phyloP scores from a whole-genome alignment of 2,888 invertebrate species.

The Serripes groenlandicus region DNA sequence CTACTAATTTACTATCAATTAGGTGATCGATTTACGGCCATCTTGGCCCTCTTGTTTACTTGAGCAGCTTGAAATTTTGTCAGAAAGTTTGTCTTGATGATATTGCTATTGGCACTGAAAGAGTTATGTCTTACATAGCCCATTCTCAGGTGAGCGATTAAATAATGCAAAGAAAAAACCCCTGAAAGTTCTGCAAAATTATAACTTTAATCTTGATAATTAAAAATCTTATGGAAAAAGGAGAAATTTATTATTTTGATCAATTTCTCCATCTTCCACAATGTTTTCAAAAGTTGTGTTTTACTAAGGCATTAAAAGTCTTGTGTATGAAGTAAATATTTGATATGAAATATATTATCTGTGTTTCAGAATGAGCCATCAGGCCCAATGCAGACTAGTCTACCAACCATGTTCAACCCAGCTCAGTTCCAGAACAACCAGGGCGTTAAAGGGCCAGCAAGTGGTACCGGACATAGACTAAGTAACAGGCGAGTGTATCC shows the following conservation, averaged over 20 bases:
- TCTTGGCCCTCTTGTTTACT: no score
- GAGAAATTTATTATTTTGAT: not conserved
- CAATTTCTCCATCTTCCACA: not conserved
- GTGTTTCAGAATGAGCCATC: conserved; percentile 25
- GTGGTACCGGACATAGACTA: conserved; percentile 87
- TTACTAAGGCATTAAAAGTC: not conserved
- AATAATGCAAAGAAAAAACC: no score
- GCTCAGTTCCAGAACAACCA: conserved; percentile 86
- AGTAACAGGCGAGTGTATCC: conserved; percentile 76
- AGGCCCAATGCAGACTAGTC: conserved; percentile 8
- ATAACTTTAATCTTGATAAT: no score
- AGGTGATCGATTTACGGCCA: no score
- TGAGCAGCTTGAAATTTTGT: no score
- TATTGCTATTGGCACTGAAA: no score
- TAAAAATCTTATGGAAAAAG: not conserved
- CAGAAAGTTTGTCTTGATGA: no score
- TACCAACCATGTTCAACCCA: conserved; percentile 81
- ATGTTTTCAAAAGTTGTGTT: not conserved
- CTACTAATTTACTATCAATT: no score
- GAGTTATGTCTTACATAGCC: no score
- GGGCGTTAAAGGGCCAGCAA: conserved; percentile 88
- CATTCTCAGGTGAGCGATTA: no score
- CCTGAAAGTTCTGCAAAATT: no score
- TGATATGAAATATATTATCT: not conserved
- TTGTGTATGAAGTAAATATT: not conserved